Evolutionary conservation across 1,140 invertebrate genomes (phyloP).

Genomic region (Zophobas morio): DNA sequence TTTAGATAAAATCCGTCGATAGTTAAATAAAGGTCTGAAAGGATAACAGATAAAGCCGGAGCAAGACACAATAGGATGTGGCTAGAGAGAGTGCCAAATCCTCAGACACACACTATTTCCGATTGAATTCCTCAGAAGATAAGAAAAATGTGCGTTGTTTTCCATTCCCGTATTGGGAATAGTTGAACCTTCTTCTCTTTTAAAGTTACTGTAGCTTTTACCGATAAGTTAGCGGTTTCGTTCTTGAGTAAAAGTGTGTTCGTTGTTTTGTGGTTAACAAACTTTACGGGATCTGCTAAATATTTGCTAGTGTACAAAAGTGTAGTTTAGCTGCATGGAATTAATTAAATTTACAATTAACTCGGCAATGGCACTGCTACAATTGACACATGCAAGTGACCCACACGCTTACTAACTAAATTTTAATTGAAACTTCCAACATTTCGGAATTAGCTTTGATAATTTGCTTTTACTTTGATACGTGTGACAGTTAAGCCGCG

Average conservation of each 20-base stretch:
- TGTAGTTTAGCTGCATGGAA: not conserved
- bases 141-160: not conserved
- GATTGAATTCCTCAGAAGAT: not conserved
- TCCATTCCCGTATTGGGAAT: not conserved
- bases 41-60: slow-evolving; percentile 7
- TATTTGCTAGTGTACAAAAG: too few relatives aligned
- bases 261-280: not conserved
- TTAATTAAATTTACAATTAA: slow-evolving; percentile 48
- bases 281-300: not conserved
- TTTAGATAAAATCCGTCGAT: slow-evolving; percentile 6
- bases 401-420: slow-evolving; percentile 47
- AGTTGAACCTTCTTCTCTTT: not conserved
- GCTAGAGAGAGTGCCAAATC: slow-evolving; percentile 1
- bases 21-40: not conserved
- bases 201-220: not conserved
- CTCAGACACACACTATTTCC: not conserved
- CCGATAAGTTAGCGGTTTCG: not conserved
- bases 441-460: slow-evolving; percentile 48
- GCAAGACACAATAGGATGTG: slow-evolving; percentile 1
- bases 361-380: slow-evolving; percentile 9
- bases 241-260: too few relatives aligned
- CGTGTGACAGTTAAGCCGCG: too few relatives aligned
- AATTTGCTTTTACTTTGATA: not conserved
- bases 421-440: slow-evolving; percentile 52
- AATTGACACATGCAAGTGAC: slow-evolving; percentile 38